Conservation (phyloP, 1,140 invertebrate species). For the Ceratina japonica region DNA sequence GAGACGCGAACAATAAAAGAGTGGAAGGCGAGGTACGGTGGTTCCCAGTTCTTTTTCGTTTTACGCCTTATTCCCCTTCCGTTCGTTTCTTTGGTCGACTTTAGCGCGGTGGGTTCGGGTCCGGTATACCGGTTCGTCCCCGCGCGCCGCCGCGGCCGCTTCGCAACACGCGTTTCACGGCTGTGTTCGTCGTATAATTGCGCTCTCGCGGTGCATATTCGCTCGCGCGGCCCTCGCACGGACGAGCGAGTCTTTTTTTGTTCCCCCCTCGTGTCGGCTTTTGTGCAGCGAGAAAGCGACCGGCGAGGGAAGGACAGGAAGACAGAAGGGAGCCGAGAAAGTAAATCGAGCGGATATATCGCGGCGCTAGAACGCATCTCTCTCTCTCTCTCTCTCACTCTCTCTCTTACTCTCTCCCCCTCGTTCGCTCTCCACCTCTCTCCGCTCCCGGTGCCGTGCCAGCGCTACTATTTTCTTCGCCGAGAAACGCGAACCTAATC, state of each 20-base stretch:
- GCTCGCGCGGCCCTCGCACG: constrained; percentile 49
- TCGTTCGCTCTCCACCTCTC: constrained; percentile 15
- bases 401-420: constrained; percentile 15
- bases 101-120: background rate
- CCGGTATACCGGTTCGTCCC: background rate
- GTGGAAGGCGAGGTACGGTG: constrained; percentile 28
- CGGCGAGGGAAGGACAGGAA: constrained; percentile 54
- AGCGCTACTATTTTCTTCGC: constrained; percentile 44
- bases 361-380: constrained; percentile 54
- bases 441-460: background rate
- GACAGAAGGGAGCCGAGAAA: constrained; percentile 61
- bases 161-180: constrained; percentile 38
- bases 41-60: too few relatives aligned
- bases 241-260: constrained; percentile 55
- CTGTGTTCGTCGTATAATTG: constrained; percentile 55
- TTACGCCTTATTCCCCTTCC: background rate
- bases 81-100: background rate
- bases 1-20: constrained; percentile 33
- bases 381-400: constrained; percentile 27
- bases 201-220: constrained; percentile 55
- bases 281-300: constrained; percentile 53
- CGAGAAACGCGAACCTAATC: constrained; percentile 26
- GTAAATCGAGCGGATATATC: constrained; percentile 63
- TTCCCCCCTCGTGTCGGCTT: constrained; percentile 42
- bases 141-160: constrained; percentile 8